Conservation (phyloP, 2,888 invertebrate species). For the Scaptomyza tumidula region DNA sequence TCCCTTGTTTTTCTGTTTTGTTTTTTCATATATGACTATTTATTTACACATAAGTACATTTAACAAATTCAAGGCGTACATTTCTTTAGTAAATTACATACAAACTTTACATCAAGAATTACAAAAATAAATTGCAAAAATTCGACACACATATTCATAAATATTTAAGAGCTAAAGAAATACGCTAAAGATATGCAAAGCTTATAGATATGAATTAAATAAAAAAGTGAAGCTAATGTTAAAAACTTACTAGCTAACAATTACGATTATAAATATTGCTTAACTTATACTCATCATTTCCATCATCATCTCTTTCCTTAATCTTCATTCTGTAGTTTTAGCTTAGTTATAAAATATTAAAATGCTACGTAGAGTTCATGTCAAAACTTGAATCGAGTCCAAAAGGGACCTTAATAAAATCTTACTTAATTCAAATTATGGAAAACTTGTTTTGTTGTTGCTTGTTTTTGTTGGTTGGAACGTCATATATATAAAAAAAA, state of each 20-base stretch:
- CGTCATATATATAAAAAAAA: conserved; percentile 50
- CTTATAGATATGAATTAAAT: conserved; percentile 39
- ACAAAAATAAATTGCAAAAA: conserved; percentile 25
- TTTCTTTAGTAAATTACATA: conserved; percentile 47
- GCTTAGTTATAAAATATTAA: conserved; percentile 57
- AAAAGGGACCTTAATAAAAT: conserved; percentile 46
- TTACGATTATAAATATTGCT: conserved; percentile 54
- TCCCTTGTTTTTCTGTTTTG: neutral
- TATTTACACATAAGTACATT: conserved; percentile 70
- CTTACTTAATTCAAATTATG: conserved; percentile 53
- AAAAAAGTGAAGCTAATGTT: conserved; percentile 53
- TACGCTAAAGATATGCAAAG: conserved; percentile 40
- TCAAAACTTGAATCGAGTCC: conserved; percentile 43
- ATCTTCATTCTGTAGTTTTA: conserved; percentile 25
- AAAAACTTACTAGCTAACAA: conserved; percentile 60
- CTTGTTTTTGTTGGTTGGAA: conserved; percentile 39
- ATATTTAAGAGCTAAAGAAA: conserved; percentile 4
- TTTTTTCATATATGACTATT: conserved; percentile 58
- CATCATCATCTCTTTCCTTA: conserved; percentile 18
- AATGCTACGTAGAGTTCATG: conserved; percentile 54
- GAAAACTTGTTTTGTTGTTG: conserved; percentile 79
- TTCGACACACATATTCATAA: conserved; percentile 10
- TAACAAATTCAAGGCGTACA: conserved; percentile 66
- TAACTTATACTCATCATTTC: conserved; percentile 23
- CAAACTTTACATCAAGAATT: conserved; percentile 48